A percentile compares a stretch with the other conserved stretches of the same genome.
These are phyloP conservation scores for Holacanthus passer DNA, from an alignment of 2,113 vertebrate genomes.

Conservation along the genomic window DNA sequence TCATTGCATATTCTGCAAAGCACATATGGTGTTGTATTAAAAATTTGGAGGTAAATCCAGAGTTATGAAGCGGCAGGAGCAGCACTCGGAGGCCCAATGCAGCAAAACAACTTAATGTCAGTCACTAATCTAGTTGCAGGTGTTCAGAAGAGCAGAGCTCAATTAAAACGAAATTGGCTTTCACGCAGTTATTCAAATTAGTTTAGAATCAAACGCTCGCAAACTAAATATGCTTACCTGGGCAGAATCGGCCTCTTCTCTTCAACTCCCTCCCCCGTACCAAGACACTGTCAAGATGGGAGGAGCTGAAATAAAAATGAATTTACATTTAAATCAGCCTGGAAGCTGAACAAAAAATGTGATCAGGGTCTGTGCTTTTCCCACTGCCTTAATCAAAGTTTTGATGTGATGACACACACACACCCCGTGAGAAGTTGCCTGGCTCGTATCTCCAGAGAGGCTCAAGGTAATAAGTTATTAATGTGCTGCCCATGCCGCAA, in stretches of 20 bases:
- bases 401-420: conserved; percentile 81
- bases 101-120: conserved; percentile 86
- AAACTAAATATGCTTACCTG: conserved; percentile 85
- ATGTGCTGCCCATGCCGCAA: conserved; percentile 71
- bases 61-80: conserved; percentile 75
- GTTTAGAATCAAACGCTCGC: conserved; percentile 79
- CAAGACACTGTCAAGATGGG: conserved; percentile 65
- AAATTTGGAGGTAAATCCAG: conserved; percentile 80
- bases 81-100: conserved; percentile 77
- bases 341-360: conserved; percentile 76
- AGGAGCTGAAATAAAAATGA: conserved; percentile 77
- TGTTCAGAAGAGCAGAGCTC: conserved; percentile 82
- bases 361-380: conserved; percentile 77
- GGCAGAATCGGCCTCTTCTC: conserved; percentile 66
- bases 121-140: conserved; percentile 84
- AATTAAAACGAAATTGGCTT: conserved; percentile 86
- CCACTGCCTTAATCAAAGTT: conserved; percentile 78
- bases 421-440: conserved; percentile 46
- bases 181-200: conserved; percentile 85
- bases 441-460: conserved; percentile 60
- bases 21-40: conserved; percentile 84
- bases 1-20: conserved; percentile 79
- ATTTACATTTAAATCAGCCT: conserved; percentile 84
- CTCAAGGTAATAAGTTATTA: conserved; percentile 71
- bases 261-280: conserved; percentile 45